Percentiles rank a stretch among this genome's conserved stretches.
Evolutionary conservation across 1,140 invertebrate genomes (phyloP).

Genomic region (Thereuonema tuberculata): DNA sequence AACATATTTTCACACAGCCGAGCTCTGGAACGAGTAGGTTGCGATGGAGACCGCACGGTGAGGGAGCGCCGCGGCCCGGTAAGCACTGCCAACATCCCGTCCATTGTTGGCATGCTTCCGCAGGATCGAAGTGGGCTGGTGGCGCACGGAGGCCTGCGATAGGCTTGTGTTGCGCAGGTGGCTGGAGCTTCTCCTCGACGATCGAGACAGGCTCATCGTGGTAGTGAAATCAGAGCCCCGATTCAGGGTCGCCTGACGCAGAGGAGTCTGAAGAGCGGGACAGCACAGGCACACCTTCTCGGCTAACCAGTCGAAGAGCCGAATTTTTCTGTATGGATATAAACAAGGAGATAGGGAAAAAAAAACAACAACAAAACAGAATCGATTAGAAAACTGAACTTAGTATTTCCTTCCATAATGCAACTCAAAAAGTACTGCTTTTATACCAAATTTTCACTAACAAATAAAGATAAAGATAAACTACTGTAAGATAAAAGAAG

Average conservation of each 20-base stretch:
- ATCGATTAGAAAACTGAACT: no score
- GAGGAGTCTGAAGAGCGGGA: constrained; percentile 14
- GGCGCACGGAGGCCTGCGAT: not conserved
- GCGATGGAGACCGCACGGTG: no score
- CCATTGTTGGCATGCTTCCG: not conserved
- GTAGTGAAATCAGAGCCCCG: constrained; percentile 16
- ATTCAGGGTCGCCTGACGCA: constrained; percentile 3
- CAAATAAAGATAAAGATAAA: no score
- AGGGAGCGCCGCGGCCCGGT: no score
- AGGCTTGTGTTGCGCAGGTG: not conserved
- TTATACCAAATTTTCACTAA: no score
- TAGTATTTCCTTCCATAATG: no score
- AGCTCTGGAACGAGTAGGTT: no score
- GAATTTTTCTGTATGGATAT: constrained; percentile 15
- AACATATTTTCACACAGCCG: no score
- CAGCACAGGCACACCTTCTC: constrained; percentile 17
- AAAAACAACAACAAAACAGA: no score
- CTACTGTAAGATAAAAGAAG: no score
- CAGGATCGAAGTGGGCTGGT: not conserved
- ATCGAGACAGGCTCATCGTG: constrained; percentile 13
- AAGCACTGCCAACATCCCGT: no score
- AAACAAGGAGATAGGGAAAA: constrained; percentile 8
- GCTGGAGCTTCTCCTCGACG: not conserved
- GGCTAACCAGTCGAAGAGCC: constrained; percentile 18
- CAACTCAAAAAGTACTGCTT: no score